These are phyloP conservation scores for Archocentrus centrarchus DNA, from an alignment of 2,113 vertebrate genomes.

Conservation along the genomic window DNA sequence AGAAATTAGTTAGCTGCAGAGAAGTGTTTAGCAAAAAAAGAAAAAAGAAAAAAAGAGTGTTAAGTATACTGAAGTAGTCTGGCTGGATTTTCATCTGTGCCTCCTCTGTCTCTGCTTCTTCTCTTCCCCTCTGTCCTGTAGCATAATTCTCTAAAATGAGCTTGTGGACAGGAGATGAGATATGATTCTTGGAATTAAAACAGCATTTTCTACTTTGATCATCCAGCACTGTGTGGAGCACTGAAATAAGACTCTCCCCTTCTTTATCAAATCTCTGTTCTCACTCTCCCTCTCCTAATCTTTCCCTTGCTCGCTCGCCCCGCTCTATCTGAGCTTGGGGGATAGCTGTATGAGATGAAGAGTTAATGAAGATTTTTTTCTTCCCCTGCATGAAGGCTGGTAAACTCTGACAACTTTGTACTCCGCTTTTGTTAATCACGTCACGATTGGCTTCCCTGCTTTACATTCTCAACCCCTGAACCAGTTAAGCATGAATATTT, in stretches of 20 bases:
- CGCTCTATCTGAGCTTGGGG: constrained; percentile 63
- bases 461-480: constrained; percentile 46
- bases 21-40: not conserved
- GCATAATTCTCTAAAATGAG: constrained; percentile 76
- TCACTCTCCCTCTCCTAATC: constrained; percentile 60
- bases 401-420: constrained; percentile 62
- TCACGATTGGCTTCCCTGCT: constrained; percentile 55
- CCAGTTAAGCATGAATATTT: constrained; percentile 62
- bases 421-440: constrained; percentile 58
- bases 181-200: constrained; percentile 81
- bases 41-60: not conserved
- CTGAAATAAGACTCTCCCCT: constrained; percentile 69
- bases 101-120: constrained; percentile 17
- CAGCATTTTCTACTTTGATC: constrained; percentile 79
- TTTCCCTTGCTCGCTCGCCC: constrained; percentile 48
- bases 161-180: constrained; percentile 76
- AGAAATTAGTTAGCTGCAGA: constrained; percentile 2
- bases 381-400: constrained; percentile 35
- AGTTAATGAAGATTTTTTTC: constrained; percentile 72
- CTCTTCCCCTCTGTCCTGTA: constrained; percentile 57
- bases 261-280: constrained; percentile 69
- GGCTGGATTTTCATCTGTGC: not conserved
- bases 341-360: constrained; percentile 65
- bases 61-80: not conserved
- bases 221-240: constrained; percentile 60